Evolutionary conservation across 2,888 invertebrate species (phyloP).

Genomic region (Chelonus formosanus): DNA sequence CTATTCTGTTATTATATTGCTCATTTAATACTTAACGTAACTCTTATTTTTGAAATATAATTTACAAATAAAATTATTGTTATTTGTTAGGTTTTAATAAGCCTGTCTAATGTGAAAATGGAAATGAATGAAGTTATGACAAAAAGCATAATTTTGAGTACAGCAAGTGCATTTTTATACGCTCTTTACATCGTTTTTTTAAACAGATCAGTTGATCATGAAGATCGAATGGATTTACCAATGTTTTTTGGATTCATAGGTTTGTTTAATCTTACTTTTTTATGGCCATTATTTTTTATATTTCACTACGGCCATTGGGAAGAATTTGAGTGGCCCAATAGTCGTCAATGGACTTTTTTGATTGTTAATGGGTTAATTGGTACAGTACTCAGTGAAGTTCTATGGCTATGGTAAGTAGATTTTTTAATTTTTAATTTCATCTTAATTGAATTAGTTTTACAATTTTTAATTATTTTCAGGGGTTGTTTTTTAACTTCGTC

Average conservation of each 20-base stretch:
- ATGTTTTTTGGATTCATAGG: conserved; percentile 97
- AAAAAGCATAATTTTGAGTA: conserved; percentile 78
- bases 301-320: conserved; percentile 86
- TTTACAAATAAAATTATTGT: background rate
- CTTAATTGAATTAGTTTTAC: conserved; percentile 11
- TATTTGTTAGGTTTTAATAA: conserved; percentile 74
- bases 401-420: conserved; percentile 85
- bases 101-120: conserved; percentile 75
- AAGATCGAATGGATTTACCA: conserved; percentile 93
- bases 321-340: conserved; percentile 84
- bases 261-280: conserved; percentile 83
- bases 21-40: too few species aligned
- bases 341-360: conserved; percentile 80
- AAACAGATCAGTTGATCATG: conserved; percentile 85
- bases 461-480: conserved; percentile 68
- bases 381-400: conserved; percentile 88
- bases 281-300: conserved; percentile 91
- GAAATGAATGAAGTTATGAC: conserved; percentile 75
- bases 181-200: conserved; percentile 90
- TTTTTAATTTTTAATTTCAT: conserved; percentile 18
- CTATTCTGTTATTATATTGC: too few species aligned
- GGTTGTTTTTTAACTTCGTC: conserved; percentile 94
- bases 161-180: conserved; percentile 89
- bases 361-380: conserved; percentile 89
- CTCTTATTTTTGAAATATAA: too few species aligned